Evolutionary conservation across 1,140 invertebrate species (phyloP).

Genomic region (Protaetia brevitarsis): DNA sequence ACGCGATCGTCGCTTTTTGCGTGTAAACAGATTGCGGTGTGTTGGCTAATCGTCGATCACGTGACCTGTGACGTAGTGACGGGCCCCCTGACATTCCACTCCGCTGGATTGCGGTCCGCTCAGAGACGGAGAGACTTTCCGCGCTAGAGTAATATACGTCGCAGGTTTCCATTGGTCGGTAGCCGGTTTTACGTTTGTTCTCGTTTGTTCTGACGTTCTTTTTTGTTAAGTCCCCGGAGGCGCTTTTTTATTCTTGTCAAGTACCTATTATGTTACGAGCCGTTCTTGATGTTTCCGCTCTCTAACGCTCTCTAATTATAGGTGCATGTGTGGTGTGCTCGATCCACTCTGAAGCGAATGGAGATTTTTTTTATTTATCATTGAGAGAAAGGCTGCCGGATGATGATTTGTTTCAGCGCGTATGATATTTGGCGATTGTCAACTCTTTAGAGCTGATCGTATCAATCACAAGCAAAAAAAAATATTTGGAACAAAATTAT

Average conservation of each 20-base stretch:
- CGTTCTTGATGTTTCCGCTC: background rate
- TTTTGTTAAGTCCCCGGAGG: background rate
- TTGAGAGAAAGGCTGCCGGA: too few relatives aligned
- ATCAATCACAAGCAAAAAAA: too few relatives aligned
- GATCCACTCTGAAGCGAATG: too few relatives aligned
- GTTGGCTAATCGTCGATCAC: background rate
- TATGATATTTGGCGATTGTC: too few relatives aligned
- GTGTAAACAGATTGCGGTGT: too few relatives aligned
- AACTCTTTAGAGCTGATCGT: too few relatives aligned
- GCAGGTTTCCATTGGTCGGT: background rate
- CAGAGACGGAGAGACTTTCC: background rate
- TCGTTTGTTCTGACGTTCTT: background rate
- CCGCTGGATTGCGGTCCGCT: background rate
- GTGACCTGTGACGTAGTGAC: slow-evolving; percentile 1
- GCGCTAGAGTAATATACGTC: background rate
- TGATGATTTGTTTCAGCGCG: too few relatives aligned
- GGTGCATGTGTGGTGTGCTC: too few relatives aligned
- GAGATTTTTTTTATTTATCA: too few relatives aligned
- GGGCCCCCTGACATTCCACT: slow-evolving; percentile 4
- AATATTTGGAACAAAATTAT: too few relatives aligned
- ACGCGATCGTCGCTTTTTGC: too few relatives aligned
- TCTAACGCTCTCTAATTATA: background rate
- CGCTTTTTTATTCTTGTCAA: background rate
- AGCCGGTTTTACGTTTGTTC: background rate
- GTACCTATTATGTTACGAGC: background rate